These are phyloP conservation scores for Bombus breviceps DNA, from an alignment of 1,140 invertebrate species.

Conservation along the genomic window DNA sequence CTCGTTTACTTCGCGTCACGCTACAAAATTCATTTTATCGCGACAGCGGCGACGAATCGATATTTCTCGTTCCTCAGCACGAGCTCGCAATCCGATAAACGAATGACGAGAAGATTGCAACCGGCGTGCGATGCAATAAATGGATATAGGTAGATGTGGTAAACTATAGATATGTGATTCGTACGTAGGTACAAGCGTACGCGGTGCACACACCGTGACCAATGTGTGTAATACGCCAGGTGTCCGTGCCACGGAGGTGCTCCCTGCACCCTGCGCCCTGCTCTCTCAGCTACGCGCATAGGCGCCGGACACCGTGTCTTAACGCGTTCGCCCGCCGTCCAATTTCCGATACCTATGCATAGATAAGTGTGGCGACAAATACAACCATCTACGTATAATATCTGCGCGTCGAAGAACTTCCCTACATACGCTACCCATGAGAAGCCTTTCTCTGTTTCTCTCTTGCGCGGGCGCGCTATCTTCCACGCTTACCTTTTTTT, in stretches of 20 bases:
- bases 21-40: constrained; percentile 72
- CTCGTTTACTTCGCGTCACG: constrained; percentile 41
- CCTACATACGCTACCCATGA: too few species aligned
- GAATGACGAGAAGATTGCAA: constrained; percentile 65
- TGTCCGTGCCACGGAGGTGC: background rate
- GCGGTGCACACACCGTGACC: background rate
- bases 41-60: constrained; percentile 64
- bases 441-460: too few species aligned
- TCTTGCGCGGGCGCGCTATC: too few species aligned
- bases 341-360: background rate
- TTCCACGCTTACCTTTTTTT: too few species aligned
- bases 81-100: constrained; percentile 65
- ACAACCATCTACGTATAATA: background rate
- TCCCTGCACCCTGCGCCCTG: background rate
- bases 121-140: constrained; percentile 55
- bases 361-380: background rate
- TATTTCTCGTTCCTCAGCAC: constrained; percentile 62
- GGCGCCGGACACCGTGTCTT: background rate
- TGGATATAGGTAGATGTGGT: constrained; percentile 30
- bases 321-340: background rate
- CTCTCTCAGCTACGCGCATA: background rate
- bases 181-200: background rate
- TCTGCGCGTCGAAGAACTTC: too few species aligned
- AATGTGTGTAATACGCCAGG: constrained; percentile 1
- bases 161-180: constrained; percentile 25